phyloP scores from a whole-genome alignment of 2,113 vertebrate genomes.

The Kobus ellipsiprymnus region DNA sequence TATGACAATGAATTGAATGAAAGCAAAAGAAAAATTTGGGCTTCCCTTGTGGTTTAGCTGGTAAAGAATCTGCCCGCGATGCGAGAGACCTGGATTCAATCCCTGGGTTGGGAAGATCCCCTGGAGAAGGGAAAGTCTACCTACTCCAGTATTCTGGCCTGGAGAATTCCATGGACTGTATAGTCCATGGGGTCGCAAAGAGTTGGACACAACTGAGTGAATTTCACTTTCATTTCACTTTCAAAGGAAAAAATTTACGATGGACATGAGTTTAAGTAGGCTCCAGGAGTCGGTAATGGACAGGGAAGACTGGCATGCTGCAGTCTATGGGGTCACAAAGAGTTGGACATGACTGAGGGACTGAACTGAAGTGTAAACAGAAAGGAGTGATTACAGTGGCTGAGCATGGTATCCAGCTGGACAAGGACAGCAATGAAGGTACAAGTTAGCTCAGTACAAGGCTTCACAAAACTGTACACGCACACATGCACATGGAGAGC shows the following conservation, averaged over 20 bases:
- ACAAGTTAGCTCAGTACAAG: neutral
- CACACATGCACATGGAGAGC: neutral
- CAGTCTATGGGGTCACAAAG: neutral
- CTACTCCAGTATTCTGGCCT: neutral
- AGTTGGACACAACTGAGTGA: neutral
- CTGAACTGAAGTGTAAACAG: neutral
- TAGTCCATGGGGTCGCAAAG: neutral
- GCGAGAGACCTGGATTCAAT: fast-evolving
- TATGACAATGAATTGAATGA: neutral
- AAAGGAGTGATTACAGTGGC: neutral
- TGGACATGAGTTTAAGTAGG: neutral
- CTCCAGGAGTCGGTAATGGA: neutral
- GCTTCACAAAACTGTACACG: neutral
- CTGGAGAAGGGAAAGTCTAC: neutral
- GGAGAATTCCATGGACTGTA: neutral
- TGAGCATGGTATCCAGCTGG: neutral
- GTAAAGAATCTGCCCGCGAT: fast-evolving
- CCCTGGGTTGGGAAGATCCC: neutral
- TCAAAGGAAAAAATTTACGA: neutral
- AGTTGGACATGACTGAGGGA: neutral
- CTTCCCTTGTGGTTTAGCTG: neutral
- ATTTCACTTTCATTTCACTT: neutral
- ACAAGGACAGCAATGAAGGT: neutral
- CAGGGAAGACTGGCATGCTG: neutral
- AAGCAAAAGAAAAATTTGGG: neutral